Base-by-base conservation (phyloP, 2,888 invertebrate species). In the Leptinotarsa haldemani region DNA sequence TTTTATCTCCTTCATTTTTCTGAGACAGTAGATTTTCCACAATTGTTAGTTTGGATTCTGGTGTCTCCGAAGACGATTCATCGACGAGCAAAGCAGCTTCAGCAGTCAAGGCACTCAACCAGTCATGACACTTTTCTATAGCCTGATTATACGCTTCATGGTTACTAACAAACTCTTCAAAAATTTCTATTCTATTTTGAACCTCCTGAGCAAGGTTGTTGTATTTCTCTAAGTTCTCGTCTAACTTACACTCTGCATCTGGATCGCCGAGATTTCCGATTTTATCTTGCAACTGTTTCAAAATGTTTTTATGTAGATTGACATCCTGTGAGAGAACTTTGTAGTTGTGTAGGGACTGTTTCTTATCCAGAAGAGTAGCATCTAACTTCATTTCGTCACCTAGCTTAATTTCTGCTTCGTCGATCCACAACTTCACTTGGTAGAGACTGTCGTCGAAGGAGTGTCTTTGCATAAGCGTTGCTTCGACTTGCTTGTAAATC, bases 381-480 rank as follows among this genome's bases (percentile, higher is more conserved):
- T 95, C 92, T 4, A 95, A 87, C 79, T 93, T 92, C 69, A 92
- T 90, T 68, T 92, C 92, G 53, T 92, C 92, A 1, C 93, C 91
- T 50, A 96, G 89, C 84, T 94, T 94, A 66, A 91, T 90, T 84
- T 94, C 94, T 0, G 92, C 92, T 80, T 96, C 96, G 71, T 91
- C 90, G 46, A 98, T 90, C 95, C 97, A 98, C 84, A 93, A 92
- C 79, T 94, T 93, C 9, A 97, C 93, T 90, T 97, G 96, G 65
- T 93, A 93, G 80, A 95, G 94, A 77, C 95, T 96, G 82, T 97
- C 97, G 85, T 97, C 97, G 85, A 98, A 96, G 1, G 97, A 96
- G 4, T 96, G 95, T 86, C 97, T 92, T 82, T 97, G 96, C 85
- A 97, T 94, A 76, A 97, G 91, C 53, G 95, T 94, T 1, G 94